A percentile compares a stretch with the other conserved stretches of the same genome.
phyloP scores from a whole-genome alignment of 1,140 invertebrate species.

The Lepeophtheirus salmonis region DNA sequence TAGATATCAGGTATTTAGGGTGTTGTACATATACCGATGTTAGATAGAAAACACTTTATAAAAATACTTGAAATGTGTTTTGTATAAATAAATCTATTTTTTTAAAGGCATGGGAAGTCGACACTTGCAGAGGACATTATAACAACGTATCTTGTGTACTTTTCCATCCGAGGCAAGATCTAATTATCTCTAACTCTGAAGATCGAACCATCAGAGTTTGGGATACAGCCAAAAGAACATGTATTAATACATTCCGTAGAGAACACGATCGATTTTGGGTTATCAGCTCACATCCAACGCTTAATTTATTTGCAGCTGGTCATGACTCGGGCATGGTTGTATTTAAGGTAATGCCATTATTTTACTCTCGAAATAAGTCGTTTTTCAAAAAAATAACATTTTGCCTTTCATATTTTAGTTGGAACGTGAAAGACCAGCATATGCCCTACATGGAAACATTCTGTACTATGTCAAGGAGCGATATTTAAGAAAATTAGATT shows the following conservation, averaged over 20 bases:
- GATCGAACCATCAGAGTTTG: constrained; percentile 95
- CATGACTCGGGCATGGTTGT: constrained; percentile 85
- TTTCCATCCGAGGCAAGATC: constrained; percentile 90
- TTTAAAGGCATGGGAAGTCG: constrained; percentile 84
- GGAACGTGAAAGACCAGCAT: constrained; percentile 87
- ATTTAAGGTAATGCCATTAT: constrained; percentile 43
- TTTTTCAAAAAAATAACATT: too few species aligned
- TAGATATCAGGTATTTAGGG: too few species aligned
- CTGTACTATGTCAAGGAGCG: constrained; percentile 92
- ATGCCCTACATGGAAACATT: constrained; percentile 75
- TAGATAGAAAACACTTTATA: too few species aligned
- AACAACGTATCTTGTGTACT: constrained; percentile 96
- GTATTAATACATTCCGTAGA: constrained; percentile 77
- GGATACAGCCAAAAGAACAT: constrained; percentile 96
- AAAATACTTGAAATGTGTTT: too few species aligned
- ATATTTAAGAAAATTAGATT: constrained; percentile 73
- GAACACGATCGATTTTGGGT: constrained; percentile 93
- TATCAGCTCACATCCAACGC: constrained; percentile 56
- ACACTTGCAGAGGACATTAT: constrained; percentile 95
- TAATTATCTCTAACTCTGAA: constrained; percentile 92
- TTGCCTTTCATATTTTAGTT: constrained; percentile 32
- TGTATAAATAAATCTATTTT: too few species aligned
- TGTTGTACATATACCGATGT: too few species aligned
- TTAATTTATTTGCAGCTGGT: constrained; percentile 57
- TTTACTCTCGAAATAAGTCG: too few species aligned